These are phyloP conservation scores for Pemphredon lugubris DNA, from an alignment of 2,888 invertebrate genomes.

Conservation along the genomic window DNA sequence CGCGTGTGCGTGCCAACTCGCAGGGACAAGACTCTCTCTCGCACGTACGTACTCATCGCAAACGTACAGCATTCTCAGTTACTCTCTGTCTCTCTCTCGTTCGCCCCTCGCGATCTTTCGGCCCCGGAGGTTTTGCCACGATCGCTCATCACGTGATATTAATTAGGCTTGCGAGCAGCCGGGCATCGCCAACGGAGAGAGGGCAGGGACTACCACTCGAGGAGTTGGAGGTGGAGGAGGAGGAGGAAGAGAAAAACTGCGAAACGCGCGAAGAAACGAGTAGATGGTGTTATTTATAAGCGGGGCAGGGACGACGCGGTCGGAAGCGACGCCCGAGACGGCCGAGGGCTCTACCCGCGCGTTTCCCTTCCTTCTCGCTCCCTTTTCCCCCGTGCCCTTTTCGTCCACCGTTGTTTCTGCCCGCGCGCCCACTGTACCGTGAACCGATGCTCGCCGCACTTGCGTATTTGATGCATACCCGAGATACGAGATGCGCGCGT, in stretches of 20 bases:
- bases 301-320: slow-evolving; percentile 56
- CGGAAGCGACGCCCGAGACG: slow-evolving; percentile 59
- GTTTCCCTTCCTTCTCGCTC: slow-evolving; percentile 19
- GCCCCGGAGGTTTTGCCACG: slow-evolving; percentile 71
- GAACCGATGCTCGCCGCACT: slow-evolving; percentile 47
- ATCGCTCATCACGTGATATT: slow-evolving; percentile 79
- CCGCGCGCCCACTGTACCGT: slow-evolving; percentile 47
- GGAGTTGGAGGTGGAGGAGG: slow-evolving; percentile 37
- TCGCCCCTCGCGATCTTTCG: slow-evolving; percentile 43
- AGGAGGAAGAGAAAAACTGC: slow-evolving; percentile 67
- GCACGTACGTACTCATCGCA: neutral
- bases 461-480: slow-evolving; percentile 70
- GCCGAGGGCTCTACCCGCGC: slow-evolving; percentile 27
- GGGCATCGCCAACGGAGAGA: slow-evolving; percentile 21
- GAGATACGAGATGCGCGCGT: slow-evolving; percentile 65
- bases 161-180: slow-evolving; percentile 74
- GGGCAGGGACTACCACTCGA: slow-evolving; percentile 5
- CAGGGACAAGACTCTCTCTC: neutral
- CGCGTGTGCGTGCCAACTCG: too few relatives aligned
- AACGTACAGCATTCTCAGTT: slow-evolving; percentile 26
- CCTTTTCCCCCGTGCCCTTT: slow-evolving; percentile 3
- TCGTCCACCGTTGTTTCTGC: slow-evolving; percentile 13
- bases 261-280: slow-evolving; percentile 72
- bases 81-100: slow-evolving; percentile 14
- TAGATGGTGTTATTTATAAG: slow-evolving; percentile 81